Evolutionary conservation across 2,113 vertebrate species (phyloP).

Genomic region (Pluvialis apricaria): DNA sequence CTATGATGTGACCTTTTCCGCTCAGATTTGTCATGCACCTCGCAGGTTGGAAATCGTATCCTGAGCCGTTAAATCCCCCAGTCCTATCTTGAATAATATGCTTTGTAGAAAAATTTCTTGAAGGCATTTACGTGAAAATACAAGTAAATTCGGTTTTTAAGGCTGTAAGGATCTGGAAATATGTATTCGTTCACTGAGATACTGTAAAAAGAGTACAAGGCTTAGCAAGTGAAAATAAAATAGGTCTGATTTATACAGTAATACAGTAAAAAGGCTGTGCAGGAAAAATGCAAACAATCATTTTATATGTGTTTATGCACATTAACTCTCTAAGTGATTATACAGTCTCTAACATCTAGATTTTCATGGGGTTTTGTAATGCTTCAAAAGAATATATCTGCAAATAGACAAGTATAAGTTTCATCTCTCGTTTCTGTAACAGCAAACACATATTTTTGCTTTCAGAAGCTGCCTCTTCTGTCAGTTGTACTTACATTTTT

Average conservation of each 20-base stretch:
- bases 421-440: not conserved
- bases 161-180: not conserved
- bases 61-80: not conserved
- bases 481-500: not conserved
- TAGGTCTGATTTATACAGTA: slow-evolving; percentile 38
- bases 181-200: not conserved
- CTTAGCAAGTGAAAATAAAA: slow-evolving; percentile 26
- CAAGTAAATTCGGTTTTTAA: not conserved
- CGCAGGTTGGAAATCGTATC: not conserved
- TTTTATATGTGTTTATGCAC: slow-evolving; percentile 43
- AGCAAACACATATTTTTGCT: not conserved
- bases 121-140: not conserved
- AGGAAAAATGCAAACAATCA: slow-evolving; percentile 8
- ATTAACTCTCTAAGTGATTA: slow-evolving; percentile 42
- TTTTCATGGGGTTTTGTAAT: not conserved
- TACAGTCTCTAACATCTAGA: not conserved
- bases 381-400: slow-evolving; percentile 17
- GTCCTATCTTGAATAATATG: not conserved
- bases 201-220: not conserved
- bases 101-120: not conserved
- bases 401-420: slow-evolving; percentile 1
- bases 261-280: not conserved
- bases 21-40: not conserved
- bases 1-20: not conserved
- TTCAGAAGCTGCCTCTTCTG: not conserved